These are phyloP conservation scores for Lacerta bilineata DNA, from an alignment of 2,797 vertebrate genomes.

Conservation along the genomic window DNA sequence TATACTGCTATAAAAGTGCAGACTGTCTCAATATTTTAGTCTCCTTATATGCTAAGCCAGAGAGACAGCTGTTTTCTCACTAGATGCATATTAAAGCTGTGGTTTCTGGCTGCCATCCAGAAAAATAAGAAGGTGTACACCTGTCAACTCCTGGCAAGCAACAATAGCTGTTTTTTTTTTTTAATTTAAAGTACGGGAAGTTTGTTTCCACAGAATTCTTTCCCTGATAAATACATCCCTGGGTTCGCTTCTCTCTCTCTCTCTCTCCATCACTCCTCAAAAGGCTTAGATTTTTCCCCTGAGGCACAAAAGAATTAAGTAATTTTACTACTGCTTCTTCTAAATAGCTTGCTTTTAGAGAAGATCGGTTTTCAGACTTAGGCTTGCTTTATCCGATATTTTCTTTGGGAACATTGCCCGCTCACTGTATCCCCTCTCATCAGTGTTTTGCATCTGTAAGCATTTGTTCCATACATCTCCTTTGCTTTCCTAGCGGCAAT, in stretches of 20 bases:
- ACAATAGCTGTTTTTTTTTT: constrained; percentile 38
- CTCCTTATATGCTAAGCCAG: constrained; percentile 59
- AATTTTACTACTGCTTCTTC: constrained; percentile 77
- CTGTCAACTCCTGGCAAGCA: constrained; percentile 79
- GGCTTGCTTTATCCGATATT: constrained; percentile 64
- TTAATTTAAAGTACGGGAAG: constrained; percentile 68
- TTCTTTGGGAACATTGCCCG: constrained; percentile 46
- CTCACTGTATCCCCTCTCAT: constrained; percentile 9
- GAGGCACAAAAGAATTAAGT: constrained; percentile 75
- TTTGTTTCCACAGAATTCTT: constrained; percentile 74
- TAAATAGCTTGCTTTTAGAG: constrained; percentile 76
- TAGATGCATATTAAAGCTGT: constrained; percentile 70
- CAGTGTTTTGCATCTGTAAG: constrained; percentile 72
- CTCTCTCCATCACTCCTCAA: constrained; percentile 70
- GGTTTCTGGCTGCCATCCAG: constrained; percentile 77
- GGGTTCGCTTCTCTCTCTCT: constrained; percentile 65
- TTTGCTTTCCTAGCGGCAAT: constrained; percentile 72
- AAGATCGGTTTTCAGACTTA: constrained; percentile 68
- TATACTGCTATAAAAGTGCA: constrained; percentile 52
- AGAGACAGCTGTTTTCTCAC: constrained; percentile 79
- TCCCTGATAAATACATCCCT: constrained; percentile 67
- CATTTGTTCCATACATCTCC: constrained; percentile 63
- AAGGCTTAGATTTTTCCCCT: constrained; percentile 76
- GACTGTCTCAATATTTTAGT: constrained; percentile 65
- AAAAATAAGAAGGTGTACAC: constrained; percentile 80